A percentile compares a stretch with the other conserved stretches of the same genome.
phyloP scores from a whole-genome alignment of 2,113 vertebrate species.

The Apteryx mantelli region DNA sequence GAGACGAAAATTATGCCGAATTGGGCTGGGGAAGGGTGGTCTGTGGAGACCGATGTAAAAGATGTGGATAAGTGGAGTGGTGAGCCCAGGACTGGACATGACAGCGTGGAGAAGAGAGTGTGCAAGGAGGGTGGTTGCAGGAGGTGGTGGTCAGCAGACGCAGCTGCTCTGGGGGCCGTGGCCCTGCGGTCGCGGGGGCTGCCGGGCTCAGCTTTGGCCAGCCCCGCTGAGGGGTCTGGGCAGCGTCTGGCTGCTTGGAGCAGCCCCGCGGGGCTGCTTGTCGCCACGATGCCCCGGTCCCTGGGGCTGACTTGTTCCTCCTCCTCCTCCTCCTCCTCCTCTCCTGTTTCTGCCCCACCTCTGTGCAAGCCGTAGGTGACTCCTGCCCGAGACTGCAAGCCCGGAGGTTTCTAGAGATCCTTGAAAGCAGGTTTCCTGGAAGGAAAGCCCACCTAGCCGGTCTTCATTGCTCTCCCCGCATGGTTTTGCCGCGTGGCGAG shows the following conservation, averaged over 20 bases:
- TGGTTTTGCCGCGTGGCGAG: no score
- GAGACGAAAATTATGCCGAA: background rate
- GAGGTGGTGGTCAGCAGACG: background rate
- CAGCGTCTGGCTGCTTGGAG: accelerated
- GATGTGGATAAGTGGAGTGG: background rate
- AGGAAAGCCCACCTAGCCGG: background rate
- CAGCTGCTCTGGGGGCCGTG: accelerated
- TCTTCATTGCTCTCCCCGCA: background rate
- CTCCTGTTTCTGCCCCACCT: no score
- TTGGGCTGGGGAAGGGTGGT: background rate
- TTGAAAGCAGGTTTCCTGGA: no score
- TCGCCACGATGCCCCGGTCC: background rate
- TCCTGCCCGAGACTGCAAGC: no score
- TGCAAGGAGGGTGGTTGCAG: background rate
- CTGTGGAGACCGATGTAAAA: accelerated
- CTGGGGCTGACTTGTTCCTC: background rate
- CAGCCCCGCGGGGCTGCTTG: background rate
- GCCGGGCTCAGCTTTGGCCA: background rate
- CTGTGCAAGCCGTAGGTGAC: no score
- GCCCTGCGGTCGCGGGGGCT: accelerated
- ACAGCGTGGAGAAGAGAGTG: accelerated
- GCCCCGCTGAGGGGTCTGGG: accelerated
- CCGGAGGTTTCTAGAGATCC: no score
- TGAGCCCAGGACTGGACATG: background rate
- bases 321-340: no score